Conservation (phyloP, 2,888 invertebrate genomes). For the Meghimatium bilineatum region DNA sequence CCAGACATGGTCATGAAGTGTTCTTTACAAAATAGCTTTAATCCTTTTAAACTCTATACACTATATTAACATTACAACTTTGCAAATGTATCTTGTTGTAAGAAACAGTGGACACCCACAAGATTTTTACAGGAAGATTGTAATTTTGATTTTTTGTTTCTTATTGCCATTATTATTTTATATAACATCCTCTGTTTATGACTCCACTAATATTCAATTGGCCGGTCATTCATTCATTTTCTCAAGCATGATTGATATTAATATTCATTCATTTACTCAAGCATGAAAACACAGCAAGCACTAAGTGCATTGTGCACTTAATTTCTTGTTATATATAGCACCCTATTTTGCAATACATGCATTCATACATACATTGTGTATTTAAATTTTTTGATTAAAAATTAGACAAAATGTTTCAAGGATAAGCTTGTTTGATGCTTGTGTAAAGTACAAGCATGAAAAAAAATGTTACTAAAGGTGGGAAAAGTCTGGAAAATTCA, state of each 20-base stretch:
- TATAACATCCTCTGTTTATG: neutral
- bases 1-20: neutral
- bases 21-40: neutral
- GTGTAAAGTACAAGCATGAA: neutral
- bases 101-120: neutral
- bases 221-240: neutral
- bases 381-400: neutral
- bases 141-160: neutral
- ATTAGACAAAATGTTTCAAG: neutral
- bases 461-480: neutral
- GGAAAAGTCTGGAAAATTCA: neutral
- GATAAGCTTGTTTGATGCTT: neutral
- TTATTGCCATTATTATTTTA: neutral
- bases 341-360: constrained; percentile 14
- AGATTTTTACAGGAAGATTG: neutral
- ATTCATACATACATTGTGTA: neutral
- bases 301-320: constrained; percentile 25
- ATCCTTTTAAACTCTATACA: neutral
- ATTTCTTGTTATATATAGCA: constrained; percentile 14
- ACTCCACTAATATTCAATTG: neutral
- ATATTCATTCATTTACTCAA: neutral
- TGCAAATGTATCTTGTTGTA: neutral
- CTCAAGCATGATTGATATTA: neutral
- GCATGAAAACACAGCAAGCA: constrained; percentile 7
- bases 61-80: neutral